phyloP scores from a whole-genome alignment of 2,888 invertebrate species.

The Rapana venosa region DNA sequence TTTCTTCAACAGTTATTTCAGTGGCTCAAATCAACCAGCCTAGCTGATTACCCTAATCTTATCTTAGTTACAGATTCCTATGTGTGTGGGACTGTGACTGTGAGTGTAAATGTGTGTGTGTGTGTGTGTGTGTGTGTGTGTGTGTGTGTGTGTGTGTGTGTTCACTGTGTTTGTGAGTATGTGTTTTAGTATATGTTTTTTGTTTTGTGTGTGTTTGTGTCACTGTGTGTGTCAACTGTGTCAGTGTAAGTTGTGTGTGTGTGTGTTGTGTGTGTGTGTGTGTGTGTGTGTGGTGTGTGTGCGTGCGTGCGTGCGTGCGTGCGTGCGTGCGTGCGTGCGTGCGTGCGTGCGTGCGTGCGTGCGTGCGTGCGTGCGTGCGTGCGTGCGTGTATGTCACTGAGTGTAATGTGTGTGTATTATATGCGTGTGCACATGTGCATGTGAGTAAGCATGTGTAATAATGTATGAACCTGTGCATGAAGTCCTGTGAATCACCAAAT shows the following conservation, averaged over 20 bases:
- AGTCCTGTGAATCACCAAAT: too few relatives aligned
- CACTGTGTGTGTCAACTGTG: too few relatives aligned
- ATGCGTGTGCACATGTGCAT: neutral
- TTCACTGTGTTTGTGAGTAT: too few relatives aligned
- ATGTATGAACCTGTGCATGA: too few relatives aligned
- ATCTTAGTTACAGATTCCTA: neutral
- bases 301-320: neutral
- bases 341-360: neutral
- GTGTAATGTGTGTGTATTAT: neutral
- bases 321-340: neutral
- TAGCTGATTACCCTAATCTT: too few relatives aligned
- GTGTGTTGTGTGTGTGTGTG: neutral
- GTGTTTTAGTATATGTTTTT: neutral
- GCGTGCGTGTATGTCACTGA: neutral
- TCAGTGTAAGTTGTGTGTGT: neutral
- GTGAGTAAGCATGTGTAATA: too few relatives aligned
- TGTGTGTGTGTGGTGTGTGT: neutral
- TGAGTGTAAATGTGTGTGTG: neutral
- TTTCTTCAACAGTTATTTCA: too few relatives aligned
- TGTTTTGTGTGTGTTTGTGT: neutral
- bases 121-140: conserved; percentile 1
- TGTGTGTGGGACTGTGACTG: neutral
- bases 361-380: neutral
- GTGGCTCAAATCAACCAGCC: too few relatives aligned
- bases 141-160: neutral